Evolutionary conservation across 2,888 invertebrate species (phyloP), one percentile per base, ranked within the genome.

Genomic region (Phrixothrix hirtus): DNA sequence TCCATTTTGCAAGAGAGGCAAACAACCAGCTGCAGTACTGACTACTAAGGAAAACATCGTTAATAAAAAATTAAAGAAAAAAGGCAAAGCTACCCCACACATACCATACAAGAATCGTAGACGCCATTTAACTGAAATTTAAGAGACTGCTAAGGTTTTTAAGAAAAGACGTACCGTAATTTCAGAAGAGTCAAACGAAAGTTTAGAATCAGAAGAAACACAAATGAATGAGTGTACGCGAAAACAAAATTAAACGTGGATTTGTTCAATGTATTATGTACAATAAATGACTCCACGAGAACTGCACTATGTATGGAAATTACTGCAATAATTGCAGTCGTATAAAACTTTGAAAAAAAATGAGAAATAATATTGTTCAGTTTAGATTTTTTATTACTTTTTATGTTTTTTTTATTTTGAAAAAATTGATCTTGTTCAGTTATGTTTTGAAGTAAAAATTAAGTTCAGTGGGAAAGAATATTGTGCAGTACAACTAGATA

Each of bases 181-280:
- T 25, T 25, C 7, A 25, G 25, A 25, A 4, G 25, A 7, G 4
- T 6, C 5, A 6, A 7, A 25, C 7, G 25, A 7, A 4, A 25
- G 5, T 6, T 25, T 7, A 6, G 7, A 25, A n/a, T 6, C 3
- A 30, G 10, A 30, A 7, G 3, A 30, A 6, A 10, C 3, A 30
- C n/a, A n/a, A 4, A n/a, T 30, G 4, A n/a, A 30, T 4, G n/a
- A 30, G 10, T 6, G 4, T 30, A n/a, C n/a, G n/a, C 3, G 10
- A 30, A 30, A n/a, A 30, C 30, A n/a, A 30, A 30, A 30, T 30
- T 3, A n/a, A 30, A 30, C 3, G 30, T 30, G 10, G 11, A 30
- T 10, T 30, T 4, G n/a, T 30, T 6, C 30, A 30, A n/a, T 30
- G 30, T n/a, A 30, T 30, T 10, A 30, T 10, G 30, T 30, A n/a